phyloP scores from a whole-genome alignment of 2,113 vertebrate species.

The Pomatorhinus ruficollis region DNA sequence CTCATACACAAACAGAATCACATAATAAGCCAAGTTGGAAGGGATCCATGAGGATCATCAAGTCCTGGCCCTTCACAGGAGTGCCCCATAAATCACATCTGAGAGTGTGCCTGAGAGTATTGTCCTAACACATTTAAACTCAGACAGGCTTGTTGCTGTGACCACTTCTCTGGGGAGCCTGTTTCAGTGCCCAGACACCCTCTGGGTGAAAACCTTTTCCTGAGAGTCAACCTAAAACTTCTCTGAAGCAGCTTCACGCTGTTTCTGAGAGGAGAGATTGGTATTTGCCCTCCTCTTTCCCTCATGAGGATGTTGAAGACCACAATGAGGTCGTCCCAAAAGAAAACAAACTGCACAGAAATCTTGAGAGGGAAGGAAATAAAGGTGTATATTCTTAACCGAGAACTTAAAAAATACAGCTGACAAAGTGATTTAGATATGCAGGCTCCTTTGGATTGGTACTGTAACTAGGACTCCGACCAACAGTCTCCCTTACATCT shows the following conservation, averaged over 20 bases:
- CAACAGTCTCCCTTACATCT: neutral
- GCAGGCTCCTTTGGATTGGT: neutral
- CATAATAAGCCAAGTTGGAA: neutral
- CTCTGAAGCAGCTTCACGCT: neutral
- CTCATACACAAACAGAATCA: neutral
- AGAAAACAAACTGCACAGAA: neutral
- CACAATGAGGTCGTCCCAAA: neutral
- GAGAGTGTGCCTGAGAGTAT: neutral
- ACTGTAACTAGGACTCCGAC: neutral
- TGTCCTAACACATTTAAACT: neutral
- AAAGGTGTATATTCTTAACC: neutral
- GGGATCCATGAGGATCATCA: neutral
- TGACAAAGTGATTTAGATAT: neutral
- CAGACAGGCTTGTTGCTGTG: neutral
- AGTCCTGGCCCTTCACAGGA: neutral
- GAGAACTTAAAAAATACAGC: neutral
- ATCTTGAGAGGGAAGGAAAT: neutral
- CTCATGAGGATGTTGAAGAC: neutral
- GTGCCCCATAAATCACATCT: neutral
- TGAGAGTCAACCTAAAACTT: neutral
- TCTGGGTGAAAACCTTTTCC: neutral
- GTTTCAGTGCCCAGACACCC: neutral
- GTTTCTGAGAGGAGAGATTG: neutral
- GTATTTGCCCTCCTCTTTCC: neutral
- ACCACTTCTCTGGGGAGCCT: neutral